phyloP scores from a whole-genome alignment of 2,113 vertebrate species.

The Sylvietta virens region DNA sequence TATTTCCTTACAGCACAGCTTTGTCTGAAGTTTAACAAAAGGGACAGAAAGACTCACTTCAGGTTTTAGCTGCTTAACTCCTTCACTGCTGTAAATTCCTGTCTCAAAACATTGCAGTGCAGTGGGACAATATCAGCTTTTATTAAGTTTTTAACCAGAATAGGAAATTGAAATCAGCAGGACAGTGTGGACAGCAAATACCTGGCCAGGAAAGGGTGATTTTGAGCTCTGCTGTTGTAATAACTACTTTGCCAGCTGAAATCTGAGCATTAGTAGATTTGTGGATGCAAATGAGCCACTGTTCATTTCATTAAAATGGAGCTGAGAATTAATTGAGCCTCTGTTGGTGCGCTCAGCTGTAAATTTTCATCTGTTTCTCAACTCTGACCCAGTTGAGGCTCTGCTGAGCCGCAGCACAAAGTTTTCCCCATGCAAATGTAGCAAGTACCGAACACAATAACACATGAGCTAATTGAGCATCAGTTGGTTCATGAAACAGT shows the following conservation, averaged over 20 bases:
- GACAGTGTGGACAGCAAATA: not conserved
- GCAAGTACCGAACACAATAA: slow-evolving; percentile 13
- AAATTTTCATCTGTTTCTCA: slow-evolving; percentile 56
- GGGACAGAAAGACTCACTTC: not conserved
- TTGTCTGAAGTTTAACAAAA: not conserved
- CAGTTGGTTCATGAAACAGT: slow-evolving; percentile 23
- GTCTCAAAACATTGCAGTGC: not conserved
- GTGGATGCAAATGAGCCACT: slow-evolving; percentile 27
- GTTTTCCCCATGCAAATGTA: slow-evolving; percentile 8
- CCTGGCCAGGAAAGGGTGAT: not conserved
- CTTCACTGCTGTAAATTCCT: not conserved
- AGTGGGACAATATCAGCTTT: not conserved
- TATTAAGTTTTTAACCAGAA: not conserved
- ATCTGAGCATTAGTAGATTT: slow-evolving; percentile 11
- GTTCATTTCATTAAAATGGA: slow-evolving; percentile 55
- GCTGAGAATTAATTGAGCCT: slow-evolving; percentile 58
- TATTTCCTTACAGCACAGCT: not conserved
- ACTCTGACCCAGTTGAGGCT: slow-evolving; percentile 54
- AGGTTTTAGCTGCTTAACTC: not conserved
- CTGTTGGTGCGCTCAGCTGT: slow-evolving; percentile 35
- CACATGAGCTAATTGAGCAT: slow-evolving; percentile 47
- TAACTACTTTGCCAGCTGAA: slow-evolving; percentile 22
- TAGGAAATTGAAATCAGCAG: not conserved
- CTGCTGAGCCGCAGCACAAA: not conserved
- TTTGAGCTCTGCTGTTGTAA: not conserved